Evolutionary conservation across 2,797 vertebrate genomes (phyloP), one percentile per base, ranked within the genome.

Genomic region (Yasuhikotakia modesta): DNA sequence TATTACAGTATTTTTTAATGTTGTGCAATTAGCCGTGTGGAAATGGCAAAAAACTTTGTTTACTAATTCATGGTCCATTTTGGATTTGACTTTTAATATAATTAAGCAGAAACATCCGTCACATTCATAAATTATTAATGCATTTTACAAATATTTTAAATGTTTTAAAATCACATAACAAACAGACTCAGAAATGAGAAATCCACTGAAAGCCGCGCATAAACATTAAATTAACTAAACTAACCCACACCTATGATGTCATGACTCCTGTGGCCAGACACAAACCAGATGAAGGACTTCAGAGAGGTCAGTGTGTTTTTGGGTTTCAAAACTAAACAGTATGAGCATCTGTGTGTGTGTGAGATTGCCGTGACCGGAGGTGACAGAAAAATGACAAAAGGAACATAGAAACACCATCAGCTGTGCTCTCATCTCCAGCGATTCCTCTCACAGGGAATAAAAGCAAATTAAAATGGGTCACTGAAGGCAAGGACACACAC

Each of bases 231-330:
- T n/a, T n/a, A n/a, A n/a, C 27, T 27, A 27, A 27, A 50, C 22
- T 22, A 21, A 67, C 53, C 64, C 75, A 50, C 75, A 48, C n/a
- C n/a, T n/a, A 10, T 53, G 45, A n/a, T 64, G 50, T 2, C 17
- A 19, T 11, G 8, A 43, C 13, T 57, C 46, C 67, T 55, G 58
- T 45, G 57, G 57, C 30, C 74, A 70, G 46, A 78, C 67, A 19
- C 35, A 63, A 58, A 52, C 52, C 13, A 32, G n/a, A 58, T 57
- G 52, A 76, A 82, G 80, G 80, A 82, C 74, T 57, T 21, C 1
- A 19, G 45, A 48, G 70, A 82, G 80, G 73, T 78, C 80, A 69
- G 12, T 35, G n/a, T 69, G 76, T 48, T 81, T 81, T 27, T 12
- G 27, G 55, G 55, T 58, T 58, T 58, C 22, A 58, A 76, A 35